Evolutionary conservation across 2,888 invertebrate genomes (phyloP).

Genomic region (Morpho achilles): DNA sequence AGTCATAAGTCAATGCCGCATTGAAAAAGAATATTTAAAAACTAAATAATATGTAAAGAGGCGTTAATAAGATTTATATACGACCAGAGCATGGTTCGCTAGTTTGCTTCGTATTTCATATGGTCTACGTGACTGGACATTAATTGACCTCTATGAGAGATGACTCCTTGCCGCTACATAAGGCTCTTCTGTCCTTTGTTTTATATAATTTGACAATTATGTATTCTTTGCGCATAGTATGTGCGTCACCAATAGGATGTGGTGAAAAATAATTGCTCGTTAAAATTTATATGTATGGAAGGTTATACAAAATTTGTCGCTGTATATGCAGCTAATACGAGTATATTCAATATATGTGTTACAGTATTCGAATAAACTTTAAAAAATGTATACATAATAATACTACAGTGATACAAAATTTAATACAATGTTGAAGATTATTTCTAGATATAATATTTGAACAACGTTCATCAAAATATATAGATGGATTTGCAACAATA

Average conservation of each 20-base stretch:
- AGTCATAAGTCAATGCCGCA: too few species aligned
- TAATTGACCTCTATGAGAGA: constrained; percentile 42
- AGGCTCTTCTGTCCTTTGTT: constrained; percentile 36
- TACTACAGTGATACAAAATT: too few species aligned
- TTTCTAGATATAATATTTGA: too few species aligned
- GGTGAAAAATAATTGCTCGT: constrained; percentile 37
- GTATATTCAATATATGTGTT: neutral
- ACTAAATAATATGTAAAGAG: too few species aligned
- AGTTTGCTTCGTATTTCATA: constrained; percentile 7
- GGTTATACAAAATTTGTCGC: neutral
- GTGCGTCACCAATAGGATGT: constrained; percentile 34
- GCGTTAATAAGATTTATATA: too few species aligned
- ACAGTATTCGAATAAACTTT: too few species aligned
- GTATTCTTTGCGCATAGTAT: constrained; percentile 37
- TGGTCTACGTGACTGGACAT: constrained; percentile 39
- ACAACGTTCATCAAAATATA: too few species aligned
- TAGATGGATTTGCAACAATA: too few species aligned
- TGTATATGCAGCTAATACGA: constrained; percentile 2
- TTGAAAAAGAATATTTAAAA: too few species aligned
- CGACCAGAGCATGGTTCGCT: constrained; percentile 19
- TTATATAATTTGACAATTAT: constrained; percentile 31
- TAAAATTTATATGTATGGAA: constrained; percentile 22
- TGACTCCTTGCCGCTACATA: constrained; percentile 35
- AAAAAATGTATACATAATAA: too few species aligned
- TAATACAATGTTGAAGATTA: too few species aligned